Evolutionary conservation across 2,888 invertebrate genomes (phyloP).

Genomic region (Eilema sororculum): DNA sequence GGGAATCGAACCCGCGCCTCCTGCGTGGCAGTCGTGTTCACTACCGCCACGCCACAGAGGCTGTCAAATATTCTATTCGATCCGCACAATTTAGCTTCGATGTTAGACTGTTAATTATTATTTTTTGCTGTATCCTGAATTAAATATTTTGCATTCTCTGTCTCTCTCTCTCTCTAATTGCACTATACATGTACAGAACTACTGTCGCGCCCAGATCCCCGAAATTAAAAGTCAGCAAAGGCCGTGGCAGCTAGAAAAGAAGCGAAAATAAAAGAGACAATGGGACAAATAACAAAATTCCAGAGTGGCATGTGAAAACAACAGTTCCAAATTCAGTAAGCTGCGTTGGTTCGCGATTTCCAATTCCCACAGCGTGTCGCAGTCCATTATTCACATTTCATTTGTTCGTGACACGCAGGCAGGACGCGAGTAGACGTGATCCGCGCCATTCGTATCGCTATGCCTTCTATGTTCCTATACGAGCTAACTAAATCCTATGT

Average conservation of each 20-base stretch:
- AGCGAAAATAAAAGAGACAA: conserved; percentile 36
- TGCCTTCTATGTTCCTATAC: conserved; percentile 15
- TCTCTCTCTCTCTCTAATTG: neutral
- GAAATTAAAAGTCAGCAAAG: conserved; percentile 39
- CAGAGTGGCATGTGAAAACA: conserved; percentile 46
- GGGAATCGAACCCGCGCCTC: too few species aligned
- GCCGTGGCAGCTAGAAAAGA: conserved; percentile 24
- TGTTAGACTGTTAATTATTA: neutral
- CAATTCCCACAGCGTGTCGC: conserved; percentile 65
- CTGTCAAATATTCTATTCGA: neutral
- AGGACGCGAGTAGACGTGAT: conserved; percentile 34
- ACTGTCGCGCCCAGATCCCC: conserved; percentile 33
- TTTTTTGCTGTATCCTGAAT: neutral
- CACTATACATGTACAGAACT: conserved; percentile 8
- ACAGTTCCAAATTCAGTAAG: conserved; percentile 55
- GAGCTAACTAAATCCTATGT: neutral
- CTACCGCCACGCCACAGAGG: too few species aligned
- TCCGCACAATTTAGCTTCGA: neutral
- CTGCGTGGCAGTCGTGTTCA: too few species aligned
- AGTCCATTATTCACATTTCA: conserved; percentile 73
- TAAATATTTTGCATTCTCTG: neutral
- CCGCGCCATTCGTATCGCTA: conserved; percentile 59
- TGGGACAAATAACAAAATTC: conserved; percentile 47
- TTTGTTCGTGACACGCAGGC: conserved; percentile 62
- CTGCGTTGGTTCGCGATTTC: conserved; percentile 59